phyloP scores from a whole-genome alignment of 2,113 vertebrate genomes.

The Procavia capensis region DNA sequence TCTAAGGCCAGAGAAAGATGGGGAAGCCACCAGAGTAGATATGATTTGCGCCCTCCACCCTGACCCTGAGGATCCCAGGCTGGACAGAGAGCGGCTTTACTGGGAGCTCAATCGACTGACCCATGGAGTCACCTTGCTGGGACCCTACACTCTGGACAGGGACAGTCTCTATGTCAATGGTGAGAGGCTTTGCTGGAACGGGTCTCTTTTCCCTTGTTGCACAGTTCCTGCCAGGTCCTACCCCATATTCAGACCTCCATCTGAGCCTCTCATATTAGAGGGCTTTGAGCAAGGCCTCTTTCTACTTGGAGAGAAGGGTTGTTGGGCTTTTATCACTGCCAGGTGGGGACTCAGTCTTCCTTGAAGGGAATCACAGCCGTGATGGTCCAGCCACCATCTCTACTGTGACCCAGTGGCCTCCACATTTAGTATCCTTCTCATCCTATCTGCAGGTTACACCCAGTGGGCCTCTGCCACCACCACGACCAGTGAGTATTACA shows the following conservation, averaged over 20 bases:
- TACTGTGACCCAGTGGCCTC: background rate
- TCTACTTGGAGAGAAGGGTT: background rate
- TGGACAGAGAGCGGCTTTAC: conserved; percentile 33
- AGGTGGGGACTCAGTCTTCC: background rate
- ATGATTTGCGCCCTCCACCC: background rate
- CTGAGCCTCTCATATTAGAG: background rate
- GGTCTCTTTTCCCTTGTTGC: background rate
- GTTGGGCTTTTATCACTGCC: background rate
- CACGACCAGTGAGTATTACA: conserved; percentile 8
- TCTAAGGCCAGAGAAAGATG: background rate
- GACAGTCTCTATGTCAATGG: conserved; percentile 66
- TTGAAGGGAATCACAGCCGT: background rate
- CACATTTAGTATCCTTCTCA: background rate
- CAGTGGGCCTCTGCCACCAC: background rate
- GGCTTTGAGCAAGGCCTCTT: background rate
- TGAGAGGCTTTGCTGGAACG: background rate
- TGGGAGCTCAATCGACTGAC: conserved; percentile 63
- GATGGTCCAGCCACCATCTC: background rate
- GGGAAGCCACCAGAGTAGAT: background rate
- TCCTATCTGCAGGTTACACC: background rate
- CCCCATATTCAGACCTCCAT: background rate
- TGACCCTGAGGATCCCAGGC: background rate
- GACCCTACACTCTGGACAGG: conserved; percentile 64
- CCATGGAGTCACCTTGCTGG: background rate
- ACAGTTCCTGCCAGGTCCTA: background rate